These are phyloP conservation scores for Oncorhynchus tshawytscha DNA, from an alignment of 2,113 vertebrate genomes.

Conservation along the genomic window DNA sequence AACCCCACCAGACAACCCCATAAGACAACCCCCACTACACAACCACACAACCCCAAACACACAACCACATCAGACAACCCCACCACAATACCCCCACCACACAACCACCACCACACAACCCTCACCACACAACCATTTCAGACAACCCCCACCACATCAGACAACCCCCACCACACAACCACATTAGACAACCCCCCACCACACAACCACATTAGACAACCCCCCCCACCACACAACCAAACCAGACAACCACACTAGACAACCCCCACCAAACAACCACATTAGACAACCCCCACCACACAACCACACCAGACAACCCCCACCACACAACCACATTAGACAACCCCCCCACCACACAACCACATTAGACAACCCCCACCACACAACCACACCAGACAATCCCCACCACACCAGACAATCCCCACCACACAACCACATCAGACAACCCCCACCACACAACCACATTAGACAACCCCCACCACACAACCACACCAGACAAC, in stretches of 20 bases:
- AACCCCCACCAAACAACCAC: too few relatives aligned
- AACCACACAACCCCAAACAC: background rate
- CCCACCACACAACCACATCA: background rate
- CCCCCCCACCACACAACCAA: too few relatives aligned
- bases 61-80: background rate
- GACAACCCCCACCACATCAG: too few relatives aligned
- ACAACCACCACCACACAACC: too few relatives aligned
- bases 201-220: too few relatives aligned
- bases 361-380: too few relatives aligned
- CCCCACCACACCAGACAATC: background rate
- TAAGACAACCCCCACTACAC: background rate
- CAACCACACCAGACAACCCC: background rate
- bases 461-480: too few relatives aligned
- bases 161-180: background rate
- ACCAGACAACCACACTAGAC: background rate
- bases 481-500: background rate
- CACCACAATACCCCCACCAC: too few relatives aligned
- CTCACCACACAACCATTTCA: too few relatives aligned
- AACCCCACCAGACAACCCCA: too few relatives aligned
- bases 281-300: background rate
- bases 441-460: background rate
- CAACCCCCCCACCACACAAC: too few relatives aligned
- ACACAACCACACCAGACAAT: background rate
- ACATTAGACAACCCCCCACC: background rate
- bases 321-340: too few relatives aligned